Base-by-base conservation (phyloP, 2,888 invertebrate species). In the Mongoloraphidia duomilia region DNA sequence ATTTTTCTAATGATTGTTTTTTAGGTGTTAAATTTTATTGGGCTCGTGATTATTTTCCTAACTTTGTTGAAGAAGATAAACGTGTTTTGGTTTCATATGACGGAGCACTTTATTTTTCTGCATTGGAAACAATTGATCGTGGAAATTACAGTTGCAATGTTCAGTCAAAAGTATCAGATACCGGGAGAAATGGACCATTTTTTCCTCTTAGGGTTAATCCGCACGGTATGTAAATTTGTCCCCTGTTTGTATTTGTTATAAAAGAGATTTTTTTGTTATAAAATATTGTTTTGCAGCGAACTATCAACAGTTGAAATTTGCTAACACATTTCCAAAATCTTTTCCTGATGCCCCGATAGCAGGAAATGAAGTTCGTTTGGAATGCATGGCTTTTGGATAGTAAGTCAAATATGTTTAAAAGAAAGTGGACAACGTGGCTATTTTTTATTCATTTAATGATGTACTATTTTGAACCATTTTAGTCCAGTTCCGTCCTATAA, bases 351-450 rank as follows among this genome's bases (percentile, higher is more conserved):
- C 92, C 17, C 93, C 95, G 0, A 72, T 84, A 52, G 90, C 89
- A 14, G 94, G 93, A 0, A 82, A 89, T 60, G 86, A 92, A 66
- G 89, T 95, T 12, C 75, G 90, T 52, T 68, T 97, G 46, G 96
- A 97, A 71, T 97, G 96, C 70, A 79, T 96, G 56, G 92, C 93
- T 3, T 94, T 92, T 74, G 96, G 95, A 65, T 94, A 94, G 80
- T 82, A 68, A 76, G 80, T 70, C 50, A 41, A 46, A 14, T 26
- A 45, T 14, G 6, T 46, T 26, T 39, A 43, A 49, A 43, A 10
- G 10, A 14, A 46, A 17, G 12, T 33, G 44, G 41, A 44, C 34
- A 33, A 13, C 49, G 12, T 44, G 36, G 35, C 43, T 56, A 14
- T 14, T 46, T 17, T 40, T 26, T 3, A 6, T 6, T 26, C 26